These are phyloP conservation scores for Corydoras maculifer DNA, from an alignment of 2,113 vertebrate genomes.

Conservation along the genomic window DNA sequence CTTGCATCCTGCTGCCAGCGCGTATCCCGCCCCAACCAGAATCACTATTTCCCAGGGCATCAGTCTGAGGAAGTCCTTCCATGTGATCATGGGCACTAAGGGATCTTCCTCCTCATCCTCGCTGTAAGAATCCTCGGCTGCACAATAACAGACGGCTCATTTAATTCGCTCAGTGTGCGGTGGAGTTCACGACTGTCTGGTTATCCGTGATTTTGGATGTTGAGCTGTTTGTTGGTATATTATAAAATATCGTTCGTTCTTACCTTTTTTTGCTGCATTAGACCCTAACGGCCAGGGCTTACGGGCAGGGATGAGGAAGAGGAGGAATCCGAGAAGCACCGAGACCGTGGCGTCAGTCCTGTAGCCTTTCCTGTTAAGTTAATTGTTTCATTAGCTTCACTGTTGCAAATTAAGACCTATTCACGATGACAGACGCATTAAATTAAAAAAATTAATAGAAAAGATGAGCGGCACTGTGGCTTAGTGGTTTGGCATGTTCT, in stretches of 20 bases:
- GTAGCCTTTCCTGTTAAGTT: constrained; percentile 80
- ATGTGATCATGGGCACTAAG: constrained; percentile 85
- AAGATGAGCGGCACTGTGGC: neutral
- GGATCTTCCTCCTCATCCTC: constrained; percentile 52
- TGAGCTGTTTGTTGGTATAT: no score
- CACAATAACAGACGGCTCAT: neutral
- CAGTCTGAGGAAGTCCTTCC: constrained; percentile 96
- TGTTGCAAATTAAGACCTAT: no score
- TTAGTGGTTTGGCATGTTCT: no score
- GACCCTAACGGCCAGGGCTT: constrained; percentile 72
- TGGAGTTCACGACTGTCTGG: neutral
- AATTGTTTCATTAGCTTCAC: no score
- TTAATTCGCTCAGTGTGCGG: no score
- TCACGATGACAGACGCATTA: no score
- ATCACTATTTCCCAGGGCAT: constrained; percentile 99
- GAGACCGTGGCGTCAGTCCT: constrained; percentile 95
- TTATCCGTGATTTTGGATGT: neutral
- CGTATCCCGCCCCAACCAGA: constrained; percentile 95
- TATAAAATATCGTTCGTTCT: constrained; percentile 3
- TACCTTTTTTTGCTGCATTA: constrained; percentile 64
- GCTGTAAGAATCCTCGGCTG: constrained; percentile 30
- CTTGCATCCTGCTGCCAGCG: constrained; percentile 95
- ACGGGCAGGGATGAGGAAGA: constrained; percentile 91
- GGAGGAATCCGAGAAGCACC: constrained; percentile 89
- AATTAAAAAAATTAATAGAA: neutral